Conservation (phyloP, 1,140 invertebrate species). For the Drosophila prosaltans region DNA sequence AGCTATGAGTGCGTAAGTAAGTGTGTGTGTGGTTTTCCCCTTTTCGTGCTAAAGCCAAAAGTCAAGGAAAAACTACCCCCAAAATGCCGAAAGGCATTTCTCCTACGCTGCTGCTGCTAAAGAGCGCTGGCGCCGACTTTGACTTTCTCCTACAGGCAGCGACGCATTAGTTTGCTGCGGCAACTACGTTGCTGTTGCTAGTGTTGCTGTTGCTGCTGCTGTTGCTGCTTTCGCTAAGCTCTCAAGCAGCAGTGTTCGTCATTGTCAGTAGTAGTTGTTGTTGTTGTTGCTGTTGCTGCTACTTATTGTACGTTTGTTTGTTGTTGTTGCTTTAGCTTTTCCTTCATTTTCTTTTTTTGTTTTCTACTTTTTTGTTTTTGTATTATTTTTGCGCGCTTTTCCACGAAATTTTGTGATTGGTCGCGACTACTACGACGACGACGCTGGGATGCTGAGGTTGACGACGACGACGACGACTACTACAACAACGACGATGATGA, state of each 20-base stretch:
- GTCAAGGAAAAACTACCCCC: slow-evolving; percentile 69
- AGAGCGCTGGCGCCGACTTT: slow-evolving; percentile 26
- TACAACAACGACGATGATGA: slow-evolving; percentile 50
- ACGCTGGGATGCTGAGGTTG: slow-evolving; percentile 57
- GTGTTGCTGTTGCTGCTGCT: not conserved
- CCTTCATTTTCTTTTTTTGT: slow-evolving; percentile 41
- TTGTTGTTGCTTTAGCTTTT: slow-evolving; percentile 5
- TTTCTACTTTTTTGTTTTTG: slow-evolving; percentile 51
- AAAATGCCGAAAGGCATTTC: slow-evolving; percentile 44
- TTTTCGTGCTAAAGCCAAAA: slow-evolving; percentile 24
- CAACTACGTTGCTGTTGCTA: not conserved
- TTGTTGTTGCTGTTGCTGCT: slow-evolving; percentile 47
- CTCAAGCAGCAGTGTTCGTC: slow-evolving; percentile 53
- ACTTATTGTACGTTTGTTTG: slow-evolving; percentile 44
- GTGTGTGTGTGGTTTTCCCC: slow-evolving; percentile 29
- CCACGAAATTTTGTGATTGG: slow-evolving; percentile 81
- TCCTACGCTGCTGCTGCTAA: slow-evolving; percentile 55
- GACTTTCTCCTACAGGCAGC: slow-evolving; percentile 61
- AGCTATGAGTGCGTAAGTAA: not conserved
- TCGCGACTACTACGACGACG: slow-evolving; percentile 63
- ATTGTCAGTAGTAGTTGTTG: slow-evolving; percentile 66
- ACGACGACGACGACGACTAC: slow-evolving; percentile 67
- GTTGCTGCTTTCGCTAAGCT: slow-evolving; percentile 33
- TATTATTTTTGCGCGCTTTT: slow-evolving; percentile 78
- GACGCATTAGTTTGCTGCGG: slow-evolving; percentile 73